phyloP scores from a whole-genome alignment of 37 sponge, comb jelly and placozoan genomes.

The Theonella swinhoei region DNA sequence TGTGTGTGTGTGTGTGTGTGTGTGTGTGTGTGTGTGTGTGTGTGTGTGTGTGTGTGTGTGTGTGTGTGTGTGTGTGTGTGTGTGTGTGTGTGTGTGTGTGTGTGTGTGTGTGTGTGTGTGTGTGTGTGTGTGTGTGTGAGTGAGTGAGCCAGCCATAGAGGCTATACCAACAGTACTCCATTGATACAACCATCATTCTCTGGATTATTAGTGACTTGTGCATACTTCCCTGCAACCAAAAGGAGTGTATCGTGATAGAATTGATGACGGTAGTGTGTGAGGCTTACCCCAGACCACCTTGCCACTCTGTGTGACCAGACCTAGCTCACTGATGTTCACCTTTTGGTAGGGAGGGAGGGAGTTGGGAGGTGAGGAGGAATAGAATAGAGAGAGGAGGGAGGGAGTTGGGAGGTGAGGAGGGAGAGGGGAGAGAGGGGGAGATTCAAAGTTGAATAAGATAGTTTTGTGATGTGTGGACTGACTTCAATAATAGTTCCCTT shows the following conservation, averaged over 20 bases:
- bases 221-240: slow-evolving; percentile 86
- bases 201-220: slow-evolving; percentile 99
- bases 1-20: neutral
- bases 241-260: neutral
- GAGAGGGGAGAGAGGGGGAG: neutral
- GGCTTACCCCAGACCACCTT: slow-evolving; percentile 98
- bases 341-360: neutral
- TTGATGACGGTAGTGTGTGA: neutral
- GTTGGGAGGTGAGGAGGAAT: neutral
- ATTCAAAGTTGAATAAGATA: neutral
- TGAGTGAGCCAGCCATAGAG: slow-evolving; percentile 6
- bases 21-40: too few relatives aligned
- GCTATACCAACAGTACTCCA: slow-evolving; percentile 94
- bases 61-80: too few relatives aligned
- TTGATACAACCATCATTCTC: slow-evolving; percentile 99
- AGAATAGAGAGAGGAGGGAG: neutral
- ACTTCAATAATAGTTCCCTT: slow-evolving; percentile 99
- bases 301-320: slow-evolving; percentile 97
- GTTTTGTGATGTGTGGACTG: too few relatives aligned
- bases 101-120: too few relatives aligned
- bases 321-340: slow-evolving; percentile 98
- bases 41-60: neutral
- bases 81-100: neutral
- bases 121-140: neutral
- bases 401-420: neutral